Evolutionary conservation across 2,888 invertebrate genomes (phyloP), one percentile per base, ranked within the genome.

Genomic region (Cetonia aurata): DNA sequence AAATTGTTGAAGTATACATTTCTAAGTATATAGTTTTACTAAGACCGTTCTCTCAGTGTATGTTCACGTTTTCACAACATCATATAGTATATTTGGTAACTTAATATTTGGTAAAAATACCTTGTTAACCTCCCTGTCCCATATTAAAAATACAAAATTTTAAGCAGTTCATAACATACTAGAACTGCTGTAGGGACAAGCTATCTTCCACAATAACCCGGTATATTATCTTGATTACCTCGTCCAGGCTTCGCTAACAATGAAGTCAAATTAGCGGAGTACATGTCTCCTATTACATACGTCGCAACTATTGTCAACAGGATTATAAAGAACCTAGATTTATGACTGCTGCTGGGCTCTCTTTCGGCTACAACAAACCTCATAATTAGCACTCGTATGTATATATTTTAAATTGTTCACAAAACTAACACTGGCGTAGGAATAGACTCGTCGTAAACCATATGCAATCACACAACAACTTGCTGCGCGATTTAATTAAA

Each of bases 231-330:
- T 31, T 15, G 15, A 37, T 52, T 69, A 86, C 87, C 87, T 77
- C 90, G 86, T 0, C 92, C 91, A 1, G 93, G 93, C 60, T 89
- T 86, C 0, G 93, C 93, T 70, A 93, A 86, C 25, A 93, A 85
- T 2, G 93, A 93, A 9, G 93, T 93, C 72, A 93, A 82, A 82
- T 92, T 93, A 0, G 93, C 93, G 0, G 93, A 92, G 80, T 93
- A 93, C 87, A 93, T 91, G 81, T 93, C 93, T 0, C 91, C 92
- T 59, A 93, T 89, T 3, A 93, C 92, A 80, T 93, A 93, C 0
- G 93, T 93, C 1, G 92, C 91, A 33, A 91, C 90, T n/a, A 93
- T 86, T 62, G 92, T 92, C 56, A 93, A 87, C 2, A 93, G 83
- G 33, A 91, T 89, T 12, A 89, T 88, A n/a, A 93, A 87, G 53